Percentiles rank a stretch among this genome's conserved stretches.
phyloP scores from a whole-genome alignment of 2,113 vertebrate species.

The Corythaeola cristata region DNA sequence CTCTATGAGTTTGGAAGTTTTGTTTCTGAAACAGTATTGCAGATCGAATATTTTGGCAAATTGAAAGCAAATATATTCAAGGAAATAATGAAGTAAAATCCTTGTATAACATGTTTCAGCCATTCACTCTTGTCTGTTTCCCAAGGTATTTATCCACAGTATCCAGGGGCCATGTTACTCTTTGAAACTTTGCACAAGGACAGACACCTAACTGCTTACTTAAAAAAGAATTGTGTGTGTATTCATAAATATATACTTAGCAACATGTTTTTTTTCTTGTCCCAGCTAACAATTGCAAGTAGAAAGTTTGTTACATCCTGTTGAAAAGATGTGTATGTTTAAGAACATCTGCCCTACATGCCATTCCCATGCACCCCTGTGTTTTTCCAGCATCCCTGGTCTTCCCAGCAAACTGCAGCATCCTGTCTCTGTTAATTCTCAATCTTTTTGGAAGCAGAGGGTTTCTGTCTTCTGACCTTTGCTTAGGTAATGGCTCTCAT shows the following conservation, averaged over 20 bases:
- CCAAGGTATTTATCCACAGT: not conserved
- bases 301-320: not conserved
- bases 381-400: not conserved
- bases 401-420: not conserved
- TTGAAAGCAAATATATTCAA: slow-evolving; percentile 27
- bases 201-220: not conserved
- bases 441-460: not conserved
- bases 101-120: not conserved
- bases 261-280: not conserved
- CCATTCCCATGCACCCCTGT: not conserved
- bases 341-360: not conserved
- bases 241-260: not conserved
- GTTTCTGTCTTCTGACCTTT: not conserved
- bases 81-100: slow-evolving; percentile 2
- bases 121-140: not conserved
- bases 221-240: not conserved
- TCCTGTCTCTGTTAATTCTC: not conserved
- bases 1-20: not conserved
- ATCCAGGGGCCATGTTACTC: not conserved
- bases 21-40: not conserved
- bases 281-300: not conserved
- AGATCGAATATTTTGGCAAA: slow-evolving; percentile 4
- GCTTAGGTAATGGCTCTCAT: not conserved
- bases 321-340: not conserved
- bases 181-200: not conserved